phyloP scores from a whole-genome alignment of 2,113 vertebrate species.

The Zeus faber region DNA sequence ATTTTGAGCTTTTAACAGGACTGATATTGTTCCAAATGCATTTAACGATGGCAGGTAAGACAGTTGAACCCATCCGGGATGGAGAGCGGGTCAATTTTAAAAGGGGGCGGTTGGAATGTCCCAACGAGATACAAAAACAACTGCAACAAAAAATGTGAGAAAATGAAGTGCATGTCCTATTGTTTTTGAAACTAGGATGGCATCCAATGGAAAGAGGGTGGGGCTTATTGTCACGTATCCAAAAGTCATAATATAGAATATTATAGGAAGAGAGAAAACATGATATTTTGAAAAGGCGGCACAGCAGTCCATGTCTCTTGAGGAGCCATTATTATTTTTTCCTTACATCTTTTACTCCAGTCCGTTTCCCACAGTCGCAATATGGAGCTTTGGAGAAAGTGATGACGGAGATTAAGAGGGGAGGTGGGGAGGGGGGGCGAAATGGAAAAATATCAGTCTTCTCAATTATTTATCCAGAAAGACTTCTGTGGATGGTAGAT shows the following conservation, averaged over 20 bases:
- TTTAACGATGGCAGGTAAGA: slow-evolving; percentile 55
- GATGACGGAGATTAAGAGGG: too few relatives aligned
- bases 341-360: slow-evolving; percentile 30
- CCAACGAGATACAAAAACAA: slow-evolving; percentile 54
- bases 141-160: slow-evolving; percentile 45
- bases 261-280: slow-evolving; percentile 51
- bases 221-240: slow-evolving; percentile 38
- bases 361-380: slow-evolving; percentile 33
- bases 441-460: slow-evolving; percentile 18
- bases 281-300: slow-evolving; percentile 53
- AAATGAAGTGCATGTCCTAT: slow-evolving; percentile 66
- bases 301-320: slow-evolving; percentile 45
- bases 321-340: slow-evolving; percentile 33
- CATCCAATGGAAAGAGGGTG: slow-evolving; percentile 40
- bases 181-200: slow-evolving; percentile 59
- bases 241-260: slow-evolving; percentile 50
- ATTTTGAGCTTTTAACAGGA: slow-evolving; percentile 67
- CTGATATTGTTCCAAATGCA: slow-evolving; percentile 68
- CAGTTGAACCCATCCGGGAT: slow-evolving; percentile 52
- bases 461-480: slow-evolving; percentile 42
- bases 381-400: slow-evolving; percentile 24
- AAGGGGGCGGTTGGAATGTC: slow-evolving; percentile 35
- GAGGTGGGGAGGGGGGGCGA: too few relatives aligned
- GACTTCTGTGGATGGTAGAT: slow-evolving; percentile 35
- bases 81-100: slow-evolving; percentile 36